These are phyloP conservation scores for Saxidomus purpurata DNA, from an alignment of 1,140 invertebrate species.

Conservation along the genomic window DNA sequence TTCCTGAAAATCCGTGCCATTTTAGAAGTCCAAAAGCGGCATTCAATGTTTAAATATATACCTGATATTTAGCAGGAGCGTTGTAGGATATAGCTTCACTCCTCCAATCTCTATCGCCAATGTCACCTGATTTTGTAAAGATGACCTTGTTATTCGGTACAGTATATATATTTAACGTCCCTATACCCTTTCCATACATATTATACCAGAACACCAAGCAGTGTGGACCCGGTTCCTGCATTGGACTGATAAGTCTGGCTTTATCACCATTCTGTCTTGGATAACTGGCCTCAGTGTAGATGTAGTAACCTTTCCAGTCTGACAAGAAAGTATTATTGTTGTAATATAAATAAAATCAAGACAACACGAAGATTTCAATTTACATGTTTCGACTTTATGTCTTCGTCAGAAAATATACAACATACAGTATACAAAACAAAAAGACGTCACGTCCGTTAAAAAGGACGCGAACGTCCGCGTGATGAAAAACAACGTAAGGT, in stretches of 20 bases:
- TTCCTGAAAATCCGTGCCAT: no score
- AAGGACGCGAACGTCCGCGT: no score
- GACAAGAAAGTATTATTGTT: no score
- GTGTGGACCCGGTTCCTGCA: not conserved
- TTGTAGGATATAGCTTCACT: not conserved
- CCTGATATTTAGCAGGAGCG: not conserved
- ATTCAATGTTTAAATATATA: not conserved
- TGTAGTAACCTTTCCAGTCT: not conserved
- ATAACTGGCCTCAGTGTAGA: not conserved
- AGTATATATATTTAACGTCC: not conserved
- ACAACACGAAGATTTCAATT: no score
- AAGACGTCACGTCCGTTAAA: no score
- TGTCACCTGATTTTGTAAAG: not conserved
- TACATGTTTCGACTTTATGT: no score
- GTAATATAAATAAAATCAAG: no score
- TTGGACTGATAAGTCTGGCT: not conserved
- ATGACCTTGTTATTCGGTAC: not conserved
- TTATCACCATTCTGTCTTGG: not conserved
- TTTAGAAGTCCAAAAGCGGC: no score
- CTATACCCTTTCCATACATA: not conserved
- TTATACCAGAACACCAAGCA: conserved; percentile 2
- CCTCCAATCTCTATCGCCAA: not conserved
- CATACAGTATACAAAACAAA: no score
- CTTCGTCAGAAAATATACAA: no score
- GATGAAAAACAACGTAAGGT: no score